Evolutionary conservation across 2,113 vertebrate genomes (phyloP).

Genomic region (Myotis davidii): DNA sequence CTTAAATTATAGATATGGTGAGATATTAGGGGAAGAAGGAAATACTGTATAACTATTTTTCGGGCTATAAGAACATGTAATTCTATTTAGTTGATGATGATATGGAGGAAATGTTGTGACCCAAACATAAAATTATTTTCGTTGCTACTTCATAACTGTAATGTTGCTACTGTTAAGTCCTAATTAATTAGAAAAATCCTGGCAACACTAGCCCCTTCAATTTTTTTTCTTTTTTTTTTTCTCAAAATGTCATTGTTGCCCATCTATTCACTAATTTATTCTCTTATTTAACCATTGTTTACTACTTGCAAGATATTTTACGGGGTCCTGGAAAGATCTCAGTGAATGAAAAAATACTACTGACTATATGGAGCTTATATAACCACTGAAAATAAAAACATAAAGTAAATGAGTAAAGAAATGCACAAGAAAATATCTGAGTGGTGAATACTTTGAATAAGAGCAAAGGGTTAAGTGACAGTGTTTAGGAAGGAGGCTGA

Average conservation of each 20-base stretch:
- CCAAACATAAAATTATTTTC: too few relatives aligned
- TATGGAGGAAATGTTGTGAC: too few relatives aligned
- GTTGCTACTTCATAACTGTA: too few relatives aligned
- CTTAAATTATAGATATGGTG: neutral
- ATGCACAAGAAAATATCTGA: neutral
- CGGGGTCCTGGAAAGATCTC: neutral
- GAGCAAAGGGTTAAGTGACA: neutral
- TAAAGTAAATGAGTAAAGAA: neutral
- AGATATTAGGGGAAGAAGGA: neutral
- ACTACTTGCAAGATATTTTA: neutral
- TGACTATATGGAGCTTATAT: neutral
- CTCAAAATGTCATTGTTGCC: neutral
- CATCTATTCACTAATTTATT: neutral
- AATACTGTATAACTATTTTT: neutral
- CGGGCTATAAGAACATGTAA: neutral
- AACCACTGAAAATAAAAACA: neutral
- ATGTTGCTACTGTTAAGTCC: too few relatives aligned
- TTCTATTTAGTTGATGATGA: neutral
- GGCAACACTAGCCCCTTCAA: neutral
- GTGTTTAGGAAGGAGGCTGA: neutral
- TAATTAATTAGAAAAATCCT: neutral
- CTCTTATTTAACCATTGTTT: neutral
- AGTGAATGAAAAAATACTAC: neutral
- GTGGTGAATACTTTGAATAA: neutral
- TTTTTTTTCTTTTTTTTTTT: neutral